phyloP scores from a whole-genome alignment of 2,888 invertebrate species.

The Lasioglossum marginatum region DNA sequence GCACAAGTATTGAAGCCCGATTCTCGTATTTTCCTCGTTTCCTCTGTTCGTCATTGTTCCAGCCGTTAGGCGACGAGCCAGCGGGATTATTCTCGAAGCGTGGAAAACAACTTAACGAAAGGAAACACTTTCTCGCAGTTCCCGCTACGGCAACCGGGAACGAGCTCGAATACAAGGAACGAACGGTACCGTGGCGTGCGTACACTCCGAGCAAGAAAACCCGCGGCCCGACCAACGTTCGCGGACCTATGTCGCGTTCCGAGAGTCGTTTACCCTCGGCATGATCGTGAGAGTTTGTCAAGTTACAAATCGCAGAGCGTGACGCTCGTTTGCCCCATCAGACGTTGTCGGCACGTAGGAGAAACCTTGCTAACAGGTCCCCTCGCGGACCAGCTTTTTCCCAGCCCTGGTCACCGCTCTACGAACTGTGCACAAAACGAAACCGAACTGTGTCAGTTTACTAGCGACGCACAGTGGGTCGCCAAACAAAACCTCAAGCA shows the following conservation, averaged over 20 bases:
- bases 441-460: not conserved
- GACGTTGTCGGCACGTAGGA: conserved; percentile 35
- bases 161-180: conserved; percentile 42
- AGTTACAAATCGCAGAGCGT: conserved; percentile 54
- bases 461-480: not conserved
- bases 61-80: conserved; percentile 38
- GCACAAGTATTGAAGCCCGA: not conserved
- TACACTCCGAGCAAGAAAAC: conserved; percentile 43
- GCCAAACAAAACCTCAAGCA: not conserved
- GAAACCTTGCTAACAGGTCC: conserved; percentile 49
- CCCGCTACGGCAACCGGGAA: conserved; percentile 55
- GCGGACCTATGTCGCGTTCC: conserved; percentile 32
- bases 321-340: conserved; percentile 48
- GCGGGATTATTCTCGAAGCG: conserved; percentile 73
- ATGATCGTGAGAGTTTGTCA: conserved; percentile 61
- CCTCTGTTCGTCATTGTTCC: conserved; percentile 39
- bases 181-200: conserved; percentile 39
- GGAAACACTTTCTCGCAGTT: conserved; percentile 77
- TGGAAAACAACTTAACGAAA: conserved; percentile 77
- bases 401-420: not conserved
- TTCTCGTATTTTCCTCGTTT: conserved; percentile 11
- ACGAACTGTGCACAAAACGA: not conserved
- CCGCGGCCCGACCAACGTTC: conserved; percentile 15
- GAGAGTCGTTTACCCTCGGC: conserved; percentile 1
- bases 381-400: not conserved